Evolutionary conservation across 2,888 invertebrate species (phyloP).

Genomic region (Troides helena): DNA sequence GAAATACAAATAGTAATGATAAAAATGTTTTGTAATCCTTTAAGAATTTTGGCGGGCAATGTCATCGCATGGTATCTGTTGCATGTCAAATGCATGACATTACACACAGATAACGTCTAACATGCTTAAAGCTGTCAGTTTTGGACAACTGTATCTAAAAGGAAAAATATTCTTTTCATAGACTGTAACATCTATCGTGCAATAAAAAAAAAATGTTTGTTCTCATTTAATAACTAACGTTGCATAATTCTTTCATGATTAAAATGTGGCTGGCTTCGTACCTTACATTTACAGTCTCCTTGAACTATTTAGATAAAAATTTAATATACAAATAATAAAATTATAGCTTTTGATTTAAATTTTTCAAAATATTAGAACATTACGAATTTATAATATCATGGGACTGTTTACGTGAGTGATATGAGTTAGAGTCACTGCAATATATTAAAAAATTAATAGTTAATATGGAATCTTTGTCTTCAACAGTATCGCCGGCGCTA

Average conservation of each 20-base stretch:
- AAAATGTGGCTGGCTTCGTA: neutral
- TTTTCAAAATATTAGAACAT: neutral
- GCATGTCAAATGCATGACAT: slow-evolving; percentile 19
- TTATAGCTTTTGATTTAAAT: neutral
- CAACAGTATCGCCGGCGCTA: slow-evolving; percentile 87
- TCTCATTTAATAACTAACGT: slow-evolving; percentile 16
- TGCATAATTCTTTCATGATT: slow-evolving; percentile 15
- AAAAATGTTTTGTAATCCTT: slow-evolving; percentile 13
- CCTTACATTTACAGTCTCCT: slow-evolving; percentile 7
- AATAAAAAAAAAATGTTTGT: slow-evolving; percentile 25
- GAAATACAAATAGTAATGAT: neutral
- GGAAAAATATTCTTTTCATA: slow-evolving; percentile 18
- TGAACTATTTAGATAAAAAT: slow-evolving; percentile 24
- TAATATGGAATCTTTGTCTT: neutral
- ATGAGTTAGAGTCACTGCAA: neutral
- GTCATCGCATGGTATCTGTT: slow-evolving; percentile 18
- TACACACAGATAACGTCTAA: slow-evolving; percentile 27
- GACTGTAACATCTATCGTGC: slow-evolving; percentile 14
- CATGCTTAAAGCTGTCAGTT: slow-evolving; percentile 30
- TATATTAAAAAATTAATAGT: neutral
- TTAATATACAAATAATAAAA: neutral
- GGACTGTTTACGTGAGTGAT: neutral
- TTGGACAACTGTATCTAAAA: slow-evolving; percentile 29
- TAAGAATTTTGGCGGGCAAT: slow-evolving; percentile 24
- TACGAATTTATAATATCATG: neutral